Evolutionary conservation across 2,113 vertebrate genomes (phyloP), one percentile per base, ranked within the genome.

Genomic region (Sinocyclocheilus grahami): DNA sequence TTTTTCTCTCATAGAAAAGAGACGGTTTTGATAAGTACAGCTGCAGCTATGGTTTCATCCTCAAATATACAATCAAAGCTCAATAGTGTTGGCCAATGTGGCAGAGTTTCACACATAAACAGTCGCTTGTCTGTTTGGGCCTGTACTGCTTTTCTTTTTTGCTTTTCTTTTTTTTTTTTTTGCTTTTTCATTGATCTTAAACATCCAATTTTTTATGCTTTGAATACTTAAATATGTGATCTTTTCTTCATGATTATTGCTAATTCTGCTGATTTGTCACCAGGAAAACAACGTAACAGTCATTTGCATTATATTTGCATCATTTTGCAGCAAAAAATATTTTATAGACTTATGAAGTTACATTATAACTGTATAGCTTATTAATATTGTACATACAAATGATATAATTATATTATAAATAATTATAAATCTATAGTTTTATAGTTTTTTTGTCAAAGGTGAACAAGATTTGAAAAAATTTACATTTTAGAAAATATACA

Each of bases 1-100:
- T 51, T 69, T 71, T 42, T 12, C 37, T 39, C 37, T n/a, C 69
- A 2, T 22, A n/a, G 69, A 78, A 78, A 30, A 55, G 1, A 78
- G 24, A 18, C 24, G 9, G 8, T 80, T 82, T 88, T 76, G 42
- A n/a, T 12, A 69, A 67, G 74, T 69, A 63, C 60, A 85, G 75
- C 33, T 37, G 24, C 27, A 33, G 16, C 58, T 22, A 71, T 82
- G 81, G 72, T 85, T 85, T 69, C 30, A 74, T 51, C 63, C 63
- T 87, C 72, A 74, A 16, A 69, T 69, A 69, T 20, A 42, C 71
- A 74, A 42, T 42, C 37, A n/a, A 11, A 9, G 14, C 18, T 42
- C 37, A 72, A 22, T 72, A 42, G 33, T 37, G 20, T 42, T 12
- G 69, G 18, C 69, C 69, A 42, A 10, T 42, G 69, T 72, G 33